Conservation (phyloP, 2,888 invertebrate genomes). For the Myathropa florea region DNA sequence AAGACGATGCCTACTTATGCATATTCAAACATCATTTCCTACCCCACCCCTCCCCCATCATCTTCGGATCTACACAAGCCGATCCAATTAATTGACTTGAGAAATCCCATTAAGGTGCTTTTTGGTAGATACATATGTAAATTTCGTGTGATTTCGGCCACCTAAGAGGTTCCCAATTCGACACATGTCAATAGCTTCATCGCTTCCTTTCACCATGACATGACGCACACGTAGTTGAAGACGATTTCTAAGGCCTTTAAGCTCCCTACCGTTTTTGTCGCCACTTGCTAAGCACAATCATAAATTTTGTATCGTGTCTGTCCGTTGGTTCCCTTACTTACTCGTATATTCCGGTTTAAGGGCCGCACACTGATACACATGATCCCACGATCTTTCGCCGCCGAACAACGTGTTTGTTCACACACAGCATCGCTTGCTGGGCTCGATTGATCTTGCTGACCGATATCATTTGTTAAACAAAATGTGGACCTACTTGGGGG, state of each 20-base stretch:
- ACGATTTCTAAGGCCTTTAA: neutral
- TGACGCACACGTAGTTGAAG: constrained; percentile 13
- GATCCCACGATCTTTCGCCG: constrained; percentile 61
- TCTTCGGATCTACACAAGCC: neutral
- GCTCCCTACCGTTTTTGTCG: constrained; percentile 50
- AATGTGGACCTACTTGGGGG: constrained; percentile 68
- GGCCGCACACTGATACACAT: constrained; percentile 20
- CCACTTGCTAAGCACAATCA: constrained; percentile 62
- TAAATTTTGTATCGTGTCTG: constrained; percentile 54
- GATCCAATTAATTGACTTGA: constrained; percentile 59
- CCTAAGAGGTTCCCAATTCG: constrained; percentile 63
- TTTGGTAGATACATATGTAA: constrained; percentile 49
- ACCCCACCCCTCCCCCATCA: neutral
- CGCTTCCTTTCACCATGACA: constrained; percentile 62
- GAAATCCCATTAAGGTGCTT: constrained; percentile 40
- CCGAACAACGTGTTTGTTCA: constrained; percentile 64
- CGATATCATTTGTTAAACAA: constrained; percentile 71
- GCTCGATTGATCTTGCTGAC: constrained; percentile 69
- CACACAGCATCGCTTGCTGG: constrained; percentile 54
- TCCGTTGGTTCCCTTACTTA: no score
- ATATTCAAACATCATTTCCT: constrained; percentile 22
- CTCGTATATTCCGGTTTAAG: constrained; percentile 62
- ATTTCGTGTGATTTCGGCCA: constrained; percentile 65
- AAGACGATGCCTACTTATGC: constrained; percentile 2
- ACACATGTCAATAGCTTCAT: constrained; percentile 70